Evolutionary conservation across 30 jellyfish, hydroid and myxozoan genomes (phyloP).

Genomic region (Hydractinia echinata): DNA sequence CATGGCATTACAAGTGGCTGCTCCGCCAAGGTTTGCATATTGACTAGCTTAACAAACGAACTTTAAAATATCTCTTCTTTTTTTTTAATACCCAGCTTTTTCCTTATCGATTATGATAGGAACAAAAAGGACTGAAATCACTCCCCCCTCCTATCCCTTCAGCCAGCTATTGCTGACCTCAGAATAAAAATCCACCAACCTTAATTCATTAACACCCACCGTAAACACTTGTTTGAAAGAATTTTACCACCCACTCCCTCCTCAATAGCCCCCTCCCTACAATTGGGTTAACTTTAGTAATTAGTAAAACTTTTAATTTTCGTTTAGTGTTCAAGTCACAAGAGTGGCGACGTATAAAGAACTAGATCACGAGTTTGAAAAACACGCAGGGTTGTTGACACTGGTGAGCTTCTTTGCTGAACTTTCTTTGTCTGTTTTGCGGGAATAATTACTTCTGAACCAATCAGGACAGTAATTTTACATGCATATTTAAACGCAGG

Average conservation of each 20-base stretch:
- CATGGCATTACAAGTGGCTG: constrained; percentile 86
- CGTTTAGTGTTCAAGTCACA: constrained; percentile 91
- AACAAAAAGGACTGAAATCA: too few species aligned
- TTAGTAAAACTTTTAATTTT: neutral
- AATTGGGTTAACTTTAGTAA: neutral
- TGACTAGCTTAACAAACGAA: neutral
- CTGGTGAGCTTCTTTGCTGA: constrained; percentile 53
- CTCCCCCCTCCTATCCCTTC: too few species aligned
- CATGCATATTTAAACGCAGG: neutral
- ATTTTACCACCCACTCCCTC: neutral
- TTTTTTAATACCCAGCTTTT: too few species aligned
- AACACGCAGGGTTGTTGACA: constrained; percentile 94
- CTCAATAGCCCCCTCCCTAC: constrained; percentile 4
- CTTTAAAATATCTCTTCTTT: neutral
- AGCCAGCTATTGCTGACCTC: too few species aligned
- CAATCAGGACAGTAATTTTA: too few species aligned
- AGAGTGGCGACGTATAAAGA: constrained; percentile 99
- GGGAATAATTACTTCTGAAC: too few species aligned
- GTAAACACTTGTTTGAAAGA: too few species aligned
- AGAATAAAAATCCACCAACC: too few species aligned
- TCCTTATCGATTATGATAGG: too few species aligned
- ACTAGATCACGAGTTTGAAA: constrained; percentile 93
- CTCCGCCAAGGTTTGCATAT: constrained; percentile 87
- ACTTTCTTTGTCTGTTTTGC: neutral
- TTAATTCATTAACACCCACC: too few species aligned